These are phyloP conservation scores for Linnaemya tessellans DNA, from an alignment of 2,888 invertebrate genomes.

Conservation along the genomic window DNA sequence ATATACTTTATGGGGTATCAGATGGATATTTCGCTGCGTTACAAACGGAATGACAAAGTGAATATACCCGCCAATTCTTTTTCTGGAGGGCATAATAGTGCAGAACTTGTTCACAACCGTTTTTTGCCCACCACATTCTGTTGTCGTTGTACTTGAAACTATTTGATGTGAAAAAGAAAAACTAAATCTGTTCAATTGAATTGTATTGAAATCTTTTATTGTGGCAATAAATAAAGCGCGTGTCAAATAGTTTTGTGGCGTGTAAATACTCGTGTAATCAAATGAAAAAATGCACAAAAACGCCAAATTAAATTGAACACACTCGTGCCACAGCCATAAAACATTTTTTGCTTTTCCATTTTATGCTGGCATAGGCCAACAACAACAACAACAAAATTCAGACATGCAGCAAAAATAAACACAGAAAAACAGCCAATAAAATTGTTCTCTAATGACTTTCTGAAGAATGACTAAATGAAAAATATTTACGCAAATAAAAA, in stretches of 20 bases:
- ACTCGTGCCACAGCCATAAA: conserved; percentile 47
- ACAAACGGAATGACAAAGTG: too few relatives aligned
- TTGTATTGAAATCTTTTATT: conserved; percentile 77
- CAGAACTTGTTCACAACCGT: neutral
- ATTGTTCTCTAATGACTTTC: conserved; percentile 62
- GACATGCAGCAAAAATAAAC: too few relatives aligned
- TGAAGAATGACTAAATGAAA: conserved; percentile 1
- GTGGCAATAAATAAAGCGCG: conserved; percentile 82
- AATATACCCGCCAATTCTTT: too few relatives aligned
- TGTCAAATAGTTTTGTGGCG: conserved; percentile 79
- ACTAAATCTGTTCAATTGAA: conserved; percentile 81
- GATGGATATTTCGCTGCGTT: too few relatives aligned
- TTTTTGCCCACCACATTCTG: conserved; percentile 34
- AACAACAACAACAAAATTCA: conserved; percentile 34
- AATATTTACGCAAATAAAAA: conserved; percentile 2
- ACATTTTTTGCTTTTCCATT: conserved; percentile 4
- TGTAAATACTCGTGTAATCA: conserved; percentile 66
- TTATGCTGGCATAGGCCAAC: conserved; percentile 36
- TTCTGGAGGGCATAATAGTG: neutral
- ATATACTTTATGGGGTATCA: too few relatives aligned
- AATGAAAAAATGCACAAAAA: conserved; percentile 60
- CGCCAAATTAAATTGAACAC: conserved; percentile 32
- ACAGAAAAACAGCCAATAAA: conserved; percentile 24
- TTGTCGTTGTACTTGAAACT: conserved; percentile 18
- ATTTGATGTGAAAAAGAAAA: conserved; percentile 2